Evolutionary conservation across 2,113 vertebrate genomes (phyloP).

Genomic region (Cochlearius cochlearius): DNA sequence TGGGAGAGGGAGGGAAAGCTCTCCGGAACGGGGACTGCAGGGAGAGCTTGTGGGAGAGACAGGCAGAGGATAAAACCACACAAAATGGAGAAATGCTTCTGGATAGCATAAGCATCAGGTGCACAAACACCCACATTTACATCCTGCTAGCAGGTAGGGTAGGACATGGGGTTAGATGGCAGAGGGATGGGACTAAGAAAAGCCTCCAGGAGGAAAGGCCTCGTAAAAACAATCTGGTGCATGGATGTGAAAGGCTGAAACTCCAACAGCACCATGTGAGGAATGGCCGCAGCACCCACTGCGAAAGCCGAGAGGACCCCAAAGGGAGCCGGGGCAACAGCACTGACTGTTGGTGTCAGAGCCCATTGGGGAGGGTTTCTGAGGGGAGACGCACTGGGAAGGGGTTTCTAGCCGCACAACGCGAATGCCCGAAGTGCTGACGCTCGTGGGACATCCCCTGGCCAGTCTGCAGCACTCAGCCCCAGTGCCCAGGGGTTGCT

Average conservation of each 20-base stretch:
- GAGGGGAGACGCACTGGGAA: accelerated
- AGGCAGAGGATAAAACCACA: background rate
- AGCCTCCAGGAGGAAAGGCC: background rate
- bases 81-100: background rate
- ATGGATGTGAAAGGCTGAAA: background rate
- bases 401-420: background rate
- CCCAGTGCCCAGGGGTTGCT: background rate
- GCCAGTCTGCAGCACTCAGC: accelerated
- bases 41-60: background rate
- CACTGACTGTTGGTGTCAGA: background rate
- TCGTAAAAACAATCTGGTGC: background rate
- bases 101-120: background rate
- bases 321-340: background rate
- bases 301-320: background rate
- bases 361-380: background rate
- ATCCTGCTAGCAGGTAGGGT: background rate
- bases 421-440: background rate
- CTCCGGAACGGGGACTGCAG: background rate
- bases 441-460: accelerated
- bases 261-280: accelerated
- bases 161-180: background rate
- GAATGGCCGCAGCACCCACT: background rate
- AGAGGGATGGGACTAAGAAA: background rate
- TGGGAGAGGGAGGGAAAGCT: background rate
- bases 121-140: background rate